These are phyloP conservation scores for Poeciliopsis turrubarensis DNA, from an alignment of 2,113 vertebrate species.

Conservation along the genomic window DNA sequence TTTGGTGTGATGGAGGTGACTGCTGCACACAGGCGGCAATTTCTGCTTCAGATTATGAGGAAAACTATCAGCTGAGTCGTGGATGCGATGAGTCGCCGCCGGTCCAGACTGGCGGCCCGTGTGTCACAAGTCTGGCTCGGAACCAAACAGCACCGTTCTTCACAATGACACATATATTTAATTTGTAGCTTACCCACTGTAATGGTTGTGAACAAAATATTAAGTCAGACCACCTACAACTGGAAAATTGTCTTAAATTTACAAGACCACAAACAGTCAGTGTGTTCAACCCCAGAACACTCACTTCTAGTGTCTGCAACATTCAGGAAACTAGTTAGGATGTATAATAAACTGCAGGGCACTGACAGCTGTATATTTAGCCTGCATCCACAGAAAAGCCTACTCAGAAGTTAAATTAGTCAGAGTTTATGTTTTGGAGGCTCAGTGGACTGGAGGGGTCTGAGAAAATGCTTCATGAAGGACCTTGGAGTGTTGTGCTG, in stretches of 20 bases:
- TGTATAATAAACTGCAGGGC: neutral
- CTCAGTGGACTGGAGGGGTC: neutral
- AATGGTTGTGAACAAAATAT: neutral
- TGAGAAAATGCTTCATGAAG: no score
- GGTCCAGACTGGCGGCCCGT: no score
- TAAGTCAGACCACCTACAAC: neutral
- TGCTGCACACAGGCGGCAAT: constrained; percentile 18
- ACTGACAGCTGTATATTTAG: neutral
- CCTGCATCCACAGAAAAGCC: neutral
- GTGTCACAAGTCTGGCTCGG: neutral
- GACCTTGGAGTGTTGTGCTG: neutral
- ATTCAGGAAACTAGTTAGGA: neutral
- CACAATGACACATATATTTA: neutral
- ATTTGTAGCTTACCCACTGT: neutral
- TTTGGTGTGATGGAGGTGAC: constrained; percentile 38
- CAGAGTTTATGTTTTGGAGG: neutral
- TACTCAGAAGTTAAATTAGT: neutral
- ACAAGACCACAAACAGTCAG: neutral
- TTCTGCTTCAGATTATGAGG: neutral
- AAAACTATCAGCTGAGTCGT: neutral
- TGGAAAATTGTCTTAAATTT: neutral
- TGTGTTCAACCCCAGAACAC: neutral
- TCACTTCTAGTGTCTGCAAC: neutral
- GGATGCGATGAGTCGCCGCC: neutral
- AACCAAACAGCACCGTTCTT: neutral